Conservation (phyloP, 2,888 invertebrate genomes). For the Odontothrips loti region DNA sequence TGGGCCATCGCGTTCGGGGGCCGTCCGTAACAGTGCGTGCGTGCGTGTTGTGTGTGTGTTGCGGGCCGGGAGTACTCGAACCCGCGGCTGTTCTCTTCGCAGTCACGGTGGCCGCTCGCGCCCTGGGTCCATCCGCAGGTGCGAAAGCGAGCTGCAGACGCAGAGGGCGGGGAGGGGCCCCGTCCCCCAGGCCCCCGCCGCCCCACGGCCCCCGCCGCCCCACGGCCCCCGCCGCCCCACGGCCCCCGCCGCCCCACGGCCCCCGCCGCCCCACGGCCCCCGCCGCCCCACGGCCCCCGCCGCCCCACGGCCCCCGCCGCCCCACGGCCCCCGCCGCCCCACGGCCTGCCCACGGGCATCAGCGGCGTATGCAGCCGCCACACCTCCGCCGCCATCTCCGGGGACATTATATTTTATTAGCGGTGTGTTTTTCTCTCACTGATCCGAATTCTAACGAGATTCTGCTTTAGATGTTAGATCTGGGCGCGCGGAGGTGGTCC, state of each 20-base stretch:
- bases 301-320: no score
- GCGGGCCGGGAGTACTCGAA: no score
- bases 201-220: no score
- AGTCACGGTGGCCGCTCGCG: no score
- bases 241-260: background rate
- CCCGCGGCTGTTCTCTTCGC: no score
- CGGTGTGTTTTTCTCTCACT: constrained; percentile 20
- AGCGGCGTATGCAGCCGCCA: background rate
- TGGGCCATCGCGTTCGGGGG: constrained; percentile 8
- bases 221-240: background rate
- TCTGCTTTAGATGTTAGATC: constrained; percentile 19
- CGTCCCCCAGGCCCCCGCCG: no score
- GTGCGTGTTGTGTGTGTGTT: no score
- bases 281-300: no score
- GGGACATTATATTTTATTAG: constrained; percentile 27
- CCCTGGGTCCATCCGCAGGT: no score
- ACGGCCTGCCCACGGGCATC: background rate
- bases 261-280: no score
- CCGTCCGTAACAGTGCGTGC: background rate
- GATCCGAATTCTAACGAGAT: constrained; percentile 23
- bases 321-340: background rate
- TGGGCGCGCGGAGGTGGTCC: constrained; percentile 3
- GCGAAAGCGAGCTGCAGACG: no score
- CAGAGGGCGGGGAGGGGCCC: no score
- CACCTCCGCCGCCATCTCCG: constrained; percentile 17